phyloP scores from a whole-genome alignment of 2,113 vertebrate genomes.

The Nymphicus hollandicus region DNA sequence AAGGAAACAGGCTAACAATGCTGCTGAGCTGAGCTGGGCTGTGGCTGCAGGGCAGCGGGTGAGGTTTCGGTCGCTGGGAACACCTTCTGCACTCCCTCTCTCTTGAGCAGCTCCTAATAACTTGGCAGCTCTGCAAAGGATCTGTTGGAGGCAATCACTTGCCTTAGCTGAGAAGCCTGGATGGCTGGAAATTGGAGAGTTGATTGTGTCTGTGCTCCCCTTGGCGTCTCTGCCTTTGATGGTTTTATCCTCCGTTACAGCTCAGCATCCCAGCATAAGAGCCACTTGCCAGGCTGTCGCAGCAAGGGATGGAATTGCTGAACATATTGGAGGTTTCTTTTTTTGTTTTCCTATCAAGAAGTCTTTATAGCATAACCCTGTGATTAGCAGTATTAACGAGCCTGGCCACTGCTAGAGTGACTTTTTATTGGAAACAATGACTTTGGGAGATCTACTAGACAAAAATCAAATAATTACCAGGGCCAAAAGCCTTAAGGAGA shows the following conservation, averaged over 20 bases:
- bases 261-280: background rate
- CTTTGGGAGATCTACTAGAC: background rate
- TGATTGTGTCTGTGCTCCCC: constrained; percentile 16
- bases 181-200: background rate
- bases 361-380: background rate
- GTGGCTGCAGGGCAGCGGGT: rapidly evolving
- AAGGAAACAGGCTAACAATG: background rate
- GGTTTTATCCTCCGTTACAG: background rate
- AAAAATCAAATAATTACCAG: background rate
- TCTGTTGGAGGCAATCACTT: background rate
- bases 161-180: background rate
- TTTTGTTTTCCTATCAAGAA: background rate
- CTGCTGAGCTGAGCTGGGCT: background rate
- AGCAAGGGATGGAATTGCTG: constrained; percentile 1
- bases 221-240: background rate
- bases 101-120: background rate
- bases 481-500: background rate
- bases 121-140: background rate
- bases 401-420: background rate
- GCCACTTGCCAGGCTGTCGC: background rate
- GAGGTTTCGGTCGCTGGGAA: background rate
- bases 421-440: background rate
- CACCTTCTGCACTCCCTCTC: background rate
- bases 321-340: background rate
- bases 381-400: background rate